phyloP scores from a whole-genome alignment of 2,888 invertebrate species.

The Bimastos eiseni region DNA sequence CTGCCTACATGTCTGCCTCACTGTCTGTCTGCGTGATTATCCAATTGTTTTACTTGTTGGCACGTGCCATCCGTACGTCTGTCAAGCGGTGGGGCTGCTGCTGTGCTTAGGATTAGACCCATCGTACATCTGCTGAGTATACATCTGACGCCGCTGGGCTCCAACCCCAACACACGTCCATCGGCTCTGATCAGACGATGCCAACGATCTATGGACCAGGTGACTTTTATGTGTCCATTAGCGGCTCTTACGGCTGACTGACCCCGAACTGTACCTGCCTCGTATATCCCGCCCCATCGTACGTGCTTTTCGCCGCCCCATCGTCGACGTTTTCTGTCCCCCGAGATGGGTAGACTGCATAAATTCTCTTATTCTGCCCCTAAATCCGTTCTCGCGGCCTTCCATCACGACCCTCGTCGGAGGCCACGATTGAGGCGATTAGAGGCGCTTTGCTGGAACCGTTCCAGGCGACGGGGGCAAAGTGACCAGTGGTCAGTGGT shows the following conservation, averaged over 20 bases:
- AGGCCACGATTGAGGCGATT: background rate
- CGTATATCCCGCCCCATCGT: background rate
- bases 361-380: background rate
- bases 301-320: background rate
- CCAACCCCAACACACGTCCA: background rate
- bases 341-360: background rate
- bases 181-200: too few species aligned
- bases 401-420: background rate
- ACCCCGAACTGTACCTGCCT: background rate
- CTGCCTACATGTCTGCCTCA: too few species aligned
- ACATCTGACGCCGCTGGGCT: background rate
- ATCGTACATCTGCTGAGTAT: too few species aligned
- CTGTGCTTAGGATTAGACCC: background rate
- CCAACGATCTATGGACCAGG: background rate
- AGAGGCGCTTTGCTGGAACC: constrained; percentile 1
- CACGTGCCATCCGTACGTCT: background rate
- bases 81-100: background rate
- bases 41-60: background rate
- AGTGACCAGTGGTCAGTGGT: background rate
- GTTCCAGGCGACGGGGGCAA: background rate
- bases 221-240: constrained; percentile 5
- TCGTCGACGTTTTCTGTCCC: background rate
- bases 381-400: background rate
- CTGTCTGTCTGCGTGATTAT: background rate
- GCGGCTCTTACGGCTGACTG: background rate